These are phyloP conservation scores for Alaudala cheleensis DNA, from an alignment of 2,113 vertebrate genomes.

Conservation along the genomic window DNA sequence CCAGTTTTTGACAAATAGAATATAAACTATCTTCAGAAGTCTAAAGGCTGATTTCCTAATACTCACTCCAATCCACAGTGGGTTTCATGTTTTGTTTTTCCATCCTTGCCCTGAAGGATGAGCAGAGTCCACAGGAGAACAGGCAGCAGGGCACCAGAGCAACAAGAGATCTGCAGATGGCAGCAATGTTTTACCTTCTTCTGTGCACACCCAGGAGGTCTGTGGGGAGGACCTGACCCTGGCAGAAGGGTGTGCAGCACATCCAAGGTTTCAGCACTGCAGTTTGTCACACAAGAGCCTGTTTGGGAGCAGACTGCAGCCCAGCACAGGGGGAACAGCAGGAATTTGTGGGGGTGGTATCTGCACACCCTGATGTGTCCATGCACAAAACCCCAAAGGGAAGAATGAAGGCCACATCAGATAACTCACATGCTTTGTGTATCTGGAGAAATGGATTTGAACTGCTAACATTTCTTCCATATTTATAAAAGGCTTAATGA, in stretches of 20 bases:
- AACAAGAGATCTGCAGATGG: slow-evolving; percentile 19
- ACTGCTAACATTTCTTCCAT: neutral
- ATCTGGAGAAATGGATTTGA: neutral
- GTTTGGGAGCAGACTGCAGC: neutral
- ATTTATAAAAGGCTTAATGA: neutral
- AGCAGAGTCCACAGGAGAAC: neutral
- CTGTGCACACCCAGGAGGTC: neutral
- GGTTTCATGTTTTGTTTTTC: neutral
- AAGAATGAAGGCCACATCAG: neutral
- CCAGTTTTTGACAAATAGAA: neutral
- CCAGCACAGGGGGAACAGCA: neutral
- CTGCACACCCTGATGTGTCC: neutral
- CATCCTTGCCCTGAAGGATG: neutral
- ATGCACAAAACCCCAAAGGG: neutral
- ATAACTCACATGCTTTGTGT: neutral
- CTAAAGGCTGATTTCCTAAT: neutral
- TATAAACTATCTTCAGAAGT: neutral
- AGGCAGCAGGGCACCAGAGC: neutral
- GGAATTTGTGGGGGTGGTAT: neutral
- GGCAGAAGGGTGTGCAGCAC: neutral
- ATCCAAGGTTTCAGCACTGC: neutral
- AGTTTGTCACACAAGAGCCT: neutral
- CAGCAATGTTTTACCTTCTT: slow-evolving; percentile 1
- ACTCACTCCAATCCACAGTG: neutral
- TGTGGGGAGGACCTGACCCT: neutral